phyloP scores from a whole-genome alignment of 2,113 vertebrate genomes.

The Oenanthe melanoleuca region DNA sequence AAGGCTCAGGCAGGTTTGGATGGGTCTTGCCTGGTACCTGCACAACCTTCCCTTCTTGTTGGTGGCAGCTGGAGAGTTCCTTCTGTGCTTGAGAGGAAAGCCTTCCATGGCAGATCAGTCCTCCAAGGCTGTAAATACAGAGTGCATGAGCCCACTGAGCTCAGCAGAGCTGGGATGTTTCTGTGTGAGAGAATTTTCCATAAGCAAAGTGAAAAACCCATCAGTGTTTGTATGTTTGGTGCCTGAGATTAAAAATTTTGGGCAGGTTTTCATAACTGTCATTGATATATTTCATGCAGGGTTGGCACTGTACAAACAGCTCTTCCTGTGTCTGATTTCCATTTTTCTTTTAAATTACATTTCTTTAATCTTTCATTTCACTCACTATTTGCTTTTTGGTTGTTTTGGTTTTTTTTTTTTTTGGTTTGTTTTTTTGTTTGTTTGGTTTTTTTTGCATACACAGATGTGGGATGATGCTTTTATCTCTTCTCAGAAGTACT shows the following conservation, averaged over 20 bases:
- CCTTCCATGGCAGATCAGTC: rapidly evolving
- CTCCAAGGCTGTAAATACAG: neutral
- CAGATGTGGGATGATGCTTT: neutral
- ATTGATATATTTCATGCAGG: neutral
- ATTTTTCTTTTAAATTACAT: neutral
- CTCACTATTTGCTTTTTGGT: neutral
- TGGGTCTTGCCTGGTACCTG: neutral
- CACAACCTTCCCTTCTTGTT: neutral
- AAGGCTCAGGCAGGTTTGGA: neutral
- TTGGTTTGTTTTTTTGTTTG: neutral
- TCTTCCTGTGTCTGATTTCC: neutral
- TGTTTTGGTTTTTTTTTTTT: no score
- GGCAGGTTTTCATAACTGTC: neutral
- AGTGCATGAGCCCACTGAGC: neutral
- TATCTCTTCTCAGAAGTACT: neutral
- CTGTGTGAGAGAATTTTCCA: neutral
- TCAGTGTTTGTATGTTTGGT: neutral
- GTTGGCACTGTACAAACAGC: neutral
- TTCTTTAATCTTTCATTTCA: constrained; percentile 12
- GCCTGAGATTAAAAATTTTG: neutral
- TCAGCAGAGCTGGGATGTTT: neutral
- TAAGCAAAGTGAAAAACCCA: neutral
- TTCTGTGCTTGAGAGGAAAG: neutral
- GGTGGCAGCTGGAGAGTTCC: neutral
- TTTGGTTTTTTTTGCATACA: neutral